Evolutionary conservation across 2,797 vertebrate species (phyloP).

Genomic region (Salarias fasciatus): DNA sequence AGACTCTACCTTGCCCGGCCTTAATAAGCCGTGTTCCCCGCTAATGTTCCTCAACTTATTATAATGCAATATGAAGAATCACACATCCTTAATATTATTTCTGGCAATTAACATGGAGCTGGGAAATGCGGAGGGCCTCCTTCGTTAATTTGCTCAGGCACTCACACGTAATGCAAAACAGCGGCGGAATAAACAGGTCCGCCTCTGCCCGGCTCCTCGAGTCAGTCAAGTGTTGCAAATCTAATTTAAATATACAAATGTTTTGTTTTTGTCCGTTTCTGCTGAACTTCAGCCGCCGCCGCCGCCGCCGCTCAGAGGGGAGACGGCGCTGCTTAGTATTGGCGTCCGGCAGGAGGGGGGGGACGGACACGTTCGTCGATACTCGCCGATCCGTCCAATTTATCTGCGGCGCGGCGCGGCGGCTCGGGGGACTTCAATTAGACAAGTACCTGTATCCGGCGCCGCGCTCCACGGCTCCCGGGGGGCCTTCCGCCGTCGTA

Average conservation of each 20-base stretch:
- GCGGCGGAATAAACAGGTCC: slow-evolving; percentile 77
- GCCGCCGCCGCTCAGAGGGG: slow-evolving; percentile 47
- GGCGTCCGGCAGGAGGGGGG: slow-evolving; percentile 31
- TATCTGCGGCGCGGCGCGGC: slow-evolving; percentile 56
- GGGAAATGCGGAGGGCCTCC: slow-evolving; percentile 75
- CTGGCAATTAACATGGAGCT: slow-evolving; percentile 84
- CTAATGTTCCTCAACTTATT: slow-evolving; percentile 85
- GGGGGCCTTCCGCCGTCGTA: slow-evolving; percentile 61
- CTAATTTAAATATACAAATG: slow-evolving; percentile 89
- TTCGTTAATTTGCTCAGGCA: slow-evolving; percentile 83
- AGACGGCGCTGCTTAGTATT: slow-evolving; percentile 58
- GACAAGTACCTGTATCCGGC: slow-evolving; percentile 78
- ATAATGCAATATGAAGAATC: slow-evolving; percentile 83
- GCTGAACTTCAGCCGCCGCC: slow-evolving; percentile 53
- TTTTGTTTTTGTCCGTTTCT: slow-evolving; percentile 81
- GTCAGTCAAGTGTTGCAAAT: slow-evolving; percentile 86
- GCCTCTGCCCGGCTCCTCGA: slow-evolving; percentile 57
- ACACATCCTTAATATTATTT: slow-evolving; percentile 84
- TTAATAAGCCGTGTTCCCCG: slow-evolving; percentile 84
- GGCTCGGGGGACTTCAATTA: slow-evolving; percentile 77
- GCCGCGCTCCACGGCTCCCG: slow-evolving; percentile 67
- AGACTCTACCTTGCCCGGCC: slow-evolving; percentile 76
- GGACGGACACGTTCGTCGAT: slow-evolving; percentile 71
- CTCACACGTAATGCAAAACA: slow-evolving; percentile 77
- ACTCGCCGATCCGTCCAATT: slow-evolving; percentile 67